Evolutionary conservation across 2,797 vertebrate species (phyloP).

Genomic region (Bucorvus abyssinicus): DNA sequence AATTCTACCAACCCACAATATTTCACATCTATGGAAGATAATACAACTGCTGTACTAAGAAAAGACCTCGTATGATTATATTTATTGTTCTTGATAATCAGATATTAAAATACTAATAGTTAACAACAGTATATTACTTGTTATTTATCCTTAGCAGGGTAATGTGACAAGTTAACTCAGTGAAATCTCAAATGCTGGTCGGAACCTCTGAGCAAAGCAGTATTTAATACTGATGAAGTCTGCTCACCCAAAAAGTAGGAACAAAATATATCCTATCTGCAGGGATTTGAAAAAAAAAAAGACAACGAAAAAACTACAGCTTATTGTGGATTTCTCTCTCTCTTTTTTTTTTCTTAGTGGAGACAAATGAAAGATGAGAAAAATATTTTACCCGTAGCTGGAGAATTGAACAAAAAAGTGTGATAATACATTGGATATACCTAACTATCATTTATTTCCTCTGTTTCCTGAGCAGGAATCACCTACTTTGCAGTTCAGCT

Average conservation of each 20-base stretch:
- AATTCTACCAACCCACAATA: not conserved
- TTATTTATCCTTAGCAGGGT: not conserved
- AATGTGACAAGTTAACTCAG: not conserved
- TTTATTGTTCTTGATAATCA: not conserved
- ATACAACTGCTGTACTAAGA: not conserved
- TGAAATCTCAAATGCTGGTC: not conserved
- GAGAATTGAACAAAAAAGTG: not conserved
- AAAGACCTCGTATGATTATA: not conserved
- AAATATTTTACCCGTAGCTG: not conserved
- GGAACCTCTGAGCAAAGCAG: not conserved
- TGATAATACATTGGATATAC: not conserved
- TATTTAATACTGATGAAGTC: not conserved
- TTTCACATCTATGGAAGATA: not conserved
- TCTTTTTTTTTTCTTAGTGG: not conserved
- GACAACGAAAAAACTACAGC: not conserved
- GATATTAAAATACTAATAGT: not conserved
- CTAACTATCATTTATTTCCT: not conserved
- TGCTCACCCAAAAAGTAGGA: not conserved
- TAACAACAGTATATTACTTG: not conserved
- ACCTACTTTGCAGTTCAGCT: not conserved
- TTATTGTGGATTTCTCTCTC: not conserved
- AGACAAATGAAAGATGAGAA: not conserved
- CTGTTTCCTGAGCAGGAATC: not conserved
- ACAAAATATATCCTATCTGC: not conserved
- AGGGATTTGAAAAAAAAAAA: not conserved